phyloP scores from a whole-genome alignment of 2,888 invertebrate genomes.

The Falcaria lacertinaria region DNA sequence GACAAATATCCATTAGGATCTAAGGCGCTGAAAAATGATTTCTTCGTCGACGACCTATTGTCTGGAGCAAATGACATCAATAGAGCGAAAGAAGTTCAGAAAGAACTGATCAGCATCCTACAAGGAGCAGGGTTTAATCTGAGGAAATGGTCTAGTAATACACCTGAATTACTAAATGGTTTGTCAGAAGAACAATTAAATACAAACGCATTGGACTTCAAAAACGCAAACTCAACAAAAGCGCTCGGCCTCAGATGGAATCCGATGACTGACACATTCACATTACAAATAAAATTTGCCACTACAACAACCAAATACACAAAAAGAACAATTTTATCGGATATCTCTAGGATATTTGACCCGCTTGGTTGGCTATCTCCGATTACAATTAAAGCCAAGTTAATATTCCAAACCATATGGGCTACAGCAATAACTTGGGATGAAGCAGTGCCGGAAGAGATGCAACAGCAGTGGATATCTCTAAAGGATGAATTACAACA shows the following conservation, averaged over 20 bases:
- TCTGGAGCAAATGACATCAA: not conserved
- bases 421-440: constrained; percentile 4
- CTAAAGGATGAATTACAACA: not conserved
- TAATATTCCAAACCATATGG: constrained; percentile 13
- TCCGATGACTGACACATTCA: too few species aligned
- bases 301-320: not conserved
- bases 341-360: constrained; percentile 13
- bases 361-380: constrained; percentile 14
- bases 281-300: too few species aligned
- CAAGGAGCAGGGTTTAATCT: not conserved
- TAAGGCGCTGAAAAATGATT: not conserved
- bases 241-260: too few species aligned
- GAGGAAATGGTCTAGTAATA: not conserved
- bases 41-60: not conserved
- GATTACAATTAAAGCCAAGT: constrained; percentile 9
- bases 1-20: not conserved
- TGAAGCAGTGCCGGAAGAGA: constrained; percentile 3
- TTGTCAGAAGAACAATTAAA: constrained; percentile 1
- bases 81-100: not conserved
- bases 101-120: not conserved
- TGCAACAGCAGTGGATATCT: constrained; percentile 3
- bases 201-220: not conserved
- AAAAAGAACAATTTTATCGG: constrained; percentile 1
- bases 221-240: not conserved
- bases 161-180: not conserved